Percentiles rank a stretch among this genome's conserved stretches.
Conservation (phyloP, 2,888 invertebrate genomes). For the Pemphredon lugubris region DNA sequence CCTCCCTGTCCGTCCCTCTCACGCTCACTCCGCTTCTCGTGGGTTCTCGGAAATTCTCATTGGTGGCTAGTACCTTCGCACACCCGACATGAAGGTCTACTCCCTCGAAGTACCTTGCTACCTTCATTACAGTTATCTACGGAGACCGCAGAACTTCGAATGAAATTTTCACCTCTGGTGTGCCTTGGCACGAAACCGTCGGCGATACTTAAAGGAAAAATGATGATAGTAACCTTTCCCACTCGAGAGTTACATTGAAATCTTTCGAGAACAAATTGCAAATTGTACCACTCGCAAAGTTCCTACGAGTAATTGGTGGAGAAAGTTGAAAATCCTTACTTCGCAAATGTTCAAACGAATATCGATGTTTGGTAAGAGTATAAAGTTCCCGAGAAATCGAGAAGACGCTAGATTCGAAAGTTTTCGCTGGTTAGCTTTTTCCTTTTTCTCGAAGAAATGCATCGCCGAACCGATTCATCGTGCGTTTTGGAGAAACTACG, state of each 20-base stretch:
- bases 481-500: too few species aligned
- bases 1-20: slow-evolving; percentile 14
- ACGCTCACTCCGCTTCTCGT: slow-evolving; percentile 44
- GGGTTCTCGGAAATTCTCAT: slow-evolving; percentile 63
- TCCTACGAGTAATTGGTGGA: too few species aligned
- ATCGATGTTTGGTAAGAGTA: too few species aligned
- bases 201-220: slow-evolving; percentile 7
- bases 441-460: too few species aligned
- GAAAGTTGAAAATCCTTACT: not conserved
- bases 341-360: too few species aligned
- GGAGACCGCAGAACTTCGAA: slow-evolving; percentile 50
- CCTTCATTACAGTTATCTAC: slow-evolving; percentile 60
- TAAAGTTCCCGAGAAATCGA: too few species aligned
- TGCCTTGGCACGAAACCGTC: slow-evolving; percentile 22
- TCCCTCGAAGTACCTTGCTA: slow-evolving; percentile 35
- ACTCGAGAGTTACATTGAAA: not conserved
- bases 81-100: slow-evolving; percentile 42
- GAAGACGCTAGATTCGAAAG: too few species aligned
- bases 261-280: slow-evolving; percentile 1
- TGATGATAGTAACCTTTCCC: slow-evolving; percentile 41
- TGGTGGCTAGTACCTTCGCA: slow-evolving; percentile 41
- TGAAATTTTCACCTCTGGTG: slow-evolving; percentile 53
- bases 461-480: too few species aligned
- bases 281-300: not conserved
- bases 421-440: too few species aligned